Conservation (phyloP, 2,797 vertebrate species). For the Sebastes hubbsi region DNA sequence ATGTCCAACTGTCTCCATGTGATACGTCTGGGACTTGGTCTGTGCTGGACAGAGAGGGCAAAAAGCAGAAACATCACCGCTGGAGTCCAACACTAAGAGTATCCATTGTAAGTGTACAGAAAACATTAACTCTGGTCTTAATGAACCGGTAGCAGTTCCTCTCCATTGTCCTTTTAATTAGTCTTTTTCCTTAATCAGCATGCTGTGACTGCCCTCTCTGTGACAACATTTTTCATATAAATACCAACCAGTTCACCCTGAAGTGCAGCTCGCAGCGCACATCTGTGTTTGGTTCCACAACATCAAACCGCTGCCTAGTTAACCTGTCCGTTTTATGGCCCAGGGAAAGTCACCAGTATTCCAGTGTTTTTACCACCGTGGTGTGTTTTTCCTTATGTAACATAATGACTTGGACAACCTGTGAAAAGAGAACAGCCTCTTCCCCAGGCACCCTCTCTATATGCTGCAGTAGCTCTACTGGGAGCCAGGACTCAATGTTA, state of each 20-base stretch:
- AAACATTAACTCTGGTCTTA: conserved; percentile 2
- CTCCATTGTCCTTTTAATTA: neutral
- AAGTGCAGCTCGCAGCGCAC: conserved; percentile 19
- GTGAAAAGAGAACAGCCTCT: conserved; percentile 35
- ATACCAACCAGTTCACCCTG: neutral
- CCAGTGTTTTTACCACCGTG: conserved; percentile 42
- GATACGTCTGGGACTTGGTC: conserved; percentile 1
- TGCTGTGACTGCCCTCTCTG: neutral
- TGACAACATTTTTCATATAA: neutral
- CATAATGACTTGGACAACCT: conserved; percentile 35
- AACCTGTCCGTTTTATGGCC: conserved; percentile 38
- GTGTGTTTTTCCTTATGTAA: conserved; percentile 59
- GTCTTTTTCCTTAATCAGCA: neutral
- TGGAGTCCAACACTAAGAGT: neutral
- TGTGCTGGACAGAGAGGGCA: conserved; percentile 4
- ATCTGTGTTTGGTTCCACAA: conserved; percentile 54
- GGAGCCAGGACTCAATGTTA: neutral
- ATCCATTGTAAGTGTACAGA: neutral
- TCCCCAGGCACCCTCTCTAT: neutral
- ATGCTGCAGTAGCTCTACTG: neutral
- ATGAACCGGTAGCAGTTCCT: neutral
- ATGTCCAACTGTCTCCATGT: conserved; percentile 3
- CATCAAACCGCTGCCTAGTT: conserved; percentile 37
- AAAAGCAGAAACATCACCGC: conserved; percentile 19
- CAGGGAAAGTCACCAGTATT: conserved; percentile 47